These are phyloP conservation scores for Clepsis dumicolana DNA, from an alignment of 2,888 invertebrate species.

Conservation along the genomic window DNA sequence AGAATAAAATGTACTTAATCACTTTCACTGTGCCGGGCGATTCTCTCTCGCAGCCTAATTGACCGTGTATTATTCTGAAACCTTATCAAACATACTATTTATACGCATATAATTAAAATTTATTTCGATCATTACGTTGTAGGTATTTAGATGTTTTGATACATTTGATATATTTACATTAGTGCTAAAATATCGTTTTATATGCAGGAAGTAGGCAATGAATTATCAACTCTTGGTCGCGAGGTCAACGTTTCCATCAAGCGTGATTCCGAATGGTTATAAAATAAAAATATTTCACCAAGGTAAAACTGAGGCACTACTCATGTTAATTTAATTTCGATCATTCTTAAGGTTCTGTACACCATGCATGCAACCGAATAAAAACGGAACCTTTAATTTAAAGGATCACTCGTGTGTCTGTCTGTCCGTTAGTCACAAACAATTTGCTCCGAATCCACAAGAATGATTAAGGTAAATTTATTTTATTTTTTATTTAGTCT, in stretches of 20 bases:
- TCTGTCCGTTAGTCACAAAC: too few species aligned
- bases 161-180: too few species aligned
- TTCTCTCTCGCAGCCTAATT: not conserved
- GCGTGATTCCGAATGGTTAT: not conserved
- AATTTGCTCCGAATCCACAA: too few species aligned
- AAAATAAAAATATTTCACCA: not conserved
- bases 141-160: not conserved
- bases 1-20: not conserved
- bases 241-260: conserved; percentile 11
- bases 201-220: not conserved
- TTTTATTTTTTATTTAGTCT: too few species aligned
- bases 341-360: not conserved
- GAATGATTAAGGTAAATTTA: too few species aligned
- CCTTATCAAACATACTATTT: not conserved
- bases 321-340: not conserved
- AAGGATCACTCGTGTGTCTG: too few species aligned
- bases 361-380: too few species aligned
- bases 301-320: not conserved
- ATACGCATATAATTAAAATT: too few species aligned
- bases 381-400: too few species aligned
- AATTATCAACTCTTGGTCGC: not conserved
- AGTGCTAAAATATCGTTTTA: not conserved
- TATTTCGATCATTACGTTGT: too few species aligned
- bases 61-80: not conserved
- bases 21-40: conserved; percentile 26